Evolutionary conservation across 2,113 vertebrate species (phyloP), one percentile per base, ranked within the genome.

Genomic region (Anser cygnoides): DNA sequence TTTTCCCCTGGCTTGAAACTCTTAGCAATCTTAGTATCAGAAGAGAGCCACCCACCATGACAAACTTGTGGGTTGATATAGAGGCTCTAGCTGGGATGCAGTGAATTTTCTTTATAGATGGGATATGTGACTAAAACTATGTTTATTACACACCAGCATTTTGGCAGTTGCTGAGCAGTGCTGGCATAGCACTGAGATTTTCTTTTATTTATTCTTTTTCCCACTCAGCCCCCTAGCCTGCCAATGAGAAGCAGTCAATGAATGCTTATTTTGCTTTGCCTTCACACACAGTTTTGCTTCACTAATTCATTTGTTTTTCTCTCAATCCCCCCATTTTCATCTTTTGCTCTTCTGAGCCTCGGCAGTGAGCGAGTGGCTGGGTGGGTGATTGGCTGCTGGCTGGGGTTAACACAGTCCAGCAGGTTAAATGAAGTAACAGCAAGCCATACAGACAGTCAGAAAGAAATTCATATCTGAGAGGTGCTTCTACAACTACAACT

Each of bases 361-460:
- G 8, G 1, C 19, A 41, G 33, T 19, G 3, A 84, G 18, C 10
- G 67, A 76, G 31, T 0, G 0, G 13, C n/a, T 81, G 11, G 59
- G 33, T 31, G 13, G 8, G 1, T 84, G 6, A 20, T 41, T 29
- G 16, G 1, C 12, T 87, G 33, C 33, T 70, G 59, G 6, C 11
- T 84, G 22, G 73, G 33, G 22, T 61, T 49, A 84, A 7, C 9
- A 3, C 16, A 63, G 9, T 5, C 29, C 4, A 66, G 44, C 43
- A 90, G 35, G 10, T n/a, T 80, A 88, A 81, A 78, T 13, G 55
- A 52, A 62, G 9, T 44, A 75, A 44, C 9, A 72, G 10, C 14
- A 61, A 88, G 6, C 25, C 8, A 29, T 50, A 73, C 8, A 43
- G 52, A 75, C 71, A 66, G 8, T 73, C 9, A 66, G 29, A 31